A percentile compares a stretch with the other conserved stretches of the same genome.
Conservation (phyloP, 1,140 invertebrate species). For the Eriosoma lanigerum region DNA sequence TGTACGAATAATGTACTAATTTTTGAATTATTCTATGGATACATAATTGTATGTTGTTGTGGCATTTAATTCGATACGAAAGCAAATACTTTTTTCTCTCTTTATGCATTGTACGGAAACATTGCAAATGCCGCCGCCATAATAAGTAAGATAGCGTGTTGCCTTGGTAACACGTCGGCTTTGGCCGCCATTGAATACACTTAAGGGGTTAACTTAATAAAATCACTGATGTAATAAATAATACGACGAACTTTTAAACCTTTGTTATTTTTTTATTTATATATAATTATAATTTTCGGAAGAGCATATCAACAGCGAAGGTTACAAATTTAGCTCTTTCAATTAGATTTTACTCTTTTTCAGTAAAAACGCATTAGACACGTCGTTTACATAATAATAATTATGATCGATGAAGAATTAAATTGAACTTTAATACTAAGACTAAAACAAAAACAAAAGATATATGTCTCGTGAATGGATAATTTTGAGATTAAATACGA, state of each 20-base stretch:
- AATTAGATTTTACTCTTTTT: conserved; percentile 21
- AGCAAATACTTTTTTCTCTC: conserved; percentile 16
- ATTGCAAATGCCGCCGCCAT: conserved; percentile 39
- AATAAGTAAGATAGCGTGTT: conserved; percentile 37
- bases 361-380: conserved; percentile 4
- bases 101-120: conserved; percentile 21
- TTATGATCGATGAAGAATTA: conserved; percentile 22
- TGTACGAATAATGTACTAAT: no score
- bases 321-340: conserved; percentile 1
- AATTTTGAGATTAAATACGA: no score
- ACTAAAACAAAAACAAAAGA: conserved; percentile 22
- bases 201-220: conserved; percentile 51
- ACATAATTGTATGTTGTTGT: not conserved
- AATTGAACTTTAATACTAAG: conserved; percentile 20
- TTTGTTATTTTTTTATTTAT: conserved; percentile 27
- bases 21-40: not conserved
- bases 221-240: conserved; percentile 49
- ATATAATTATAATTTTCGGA: conserved; percentile 21
- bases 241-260: conserved; percentile 27
- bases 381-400: not conserved
- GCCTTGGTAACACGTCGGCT: conserved; percentile 31
- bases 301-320: not conserved
- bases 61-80: conserved; percentile 36
- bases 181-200: conserved; percentile 49
- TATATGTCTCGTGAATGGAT: not conserved